A percentile compares a stretch with the other conserved stretches of the same genome.
phyloP scores from a whole-genome alignment of 2,113 vertebrate species.

The Platanista minor region DNA sequence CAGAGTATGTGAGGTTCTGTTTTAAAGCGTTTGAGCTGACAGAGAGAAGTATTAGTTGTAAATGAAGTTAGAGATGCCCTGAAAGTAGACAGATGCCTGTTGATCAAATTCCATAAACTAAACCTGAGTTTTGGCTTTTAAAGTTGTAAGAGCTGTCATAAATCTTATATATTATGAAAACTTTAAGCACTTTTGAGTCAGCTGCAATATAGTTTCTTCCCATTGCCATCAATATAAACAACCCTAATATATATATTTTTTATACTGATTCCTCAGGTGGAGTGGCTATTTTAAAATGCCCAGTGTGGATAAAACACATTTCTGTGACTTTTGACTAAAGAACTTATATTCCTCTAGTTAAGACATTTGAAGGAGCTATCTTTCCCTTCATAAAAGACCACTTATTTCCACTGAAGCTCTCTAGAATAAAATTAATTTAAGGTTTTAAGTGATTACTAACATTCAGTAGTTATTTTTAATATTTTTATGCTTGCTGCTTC shows the following conservation, averaged over 20 bases:
- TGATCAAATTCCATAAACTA: conserved; percentile 48
- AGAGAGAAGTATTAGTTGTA: conserved; percentile 18
- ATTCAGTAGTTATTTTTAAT: conserved; percentile 39
- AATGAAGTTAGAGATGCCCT: conserved; percentile 68
- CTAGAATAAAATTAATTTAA: conserved; percentile 58
- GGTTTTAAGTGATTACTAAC: conserved; percentile 57
- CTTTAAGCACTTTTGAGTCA: conserved; percentile 67
- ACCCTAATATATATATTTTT: conserved; percentile 69
- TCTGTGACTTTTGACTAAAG: conserved; percentile 56
- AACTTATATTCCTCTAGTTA: conserved; percentile 36
- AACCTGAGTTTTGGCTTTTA: conserved; percentile 62
- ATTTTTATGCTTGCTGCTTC: not conserved
- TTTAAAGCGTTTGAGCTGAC: conserved; percentile 46
- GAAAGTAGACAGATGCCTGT: conserved; percentile 67
- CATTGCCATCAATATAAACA: conserved; percentile 62
- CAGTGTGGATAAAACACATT: conserved; percentile 58
- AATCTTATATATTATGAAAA: conserved; percentile 63
- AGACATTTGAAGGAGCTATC: not conserved
- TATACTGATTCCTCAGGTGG: conserved; percentile 66
- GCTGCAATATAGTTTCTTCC: conserved; percentile 57
- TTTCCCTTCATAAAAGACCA: conserved; percentile 28
- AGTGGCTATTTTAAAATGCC: conserved; percentile 69
- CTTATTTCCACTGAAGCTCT: not conserved
- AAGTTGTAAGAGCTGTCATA: conserved; percentile 55
- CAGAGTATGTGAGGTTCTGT: conserved; percentile 17